Base-by-base conservation (phyloP, 2,888 invertebrate genomes). In the Adela reaumurella region DNA sequence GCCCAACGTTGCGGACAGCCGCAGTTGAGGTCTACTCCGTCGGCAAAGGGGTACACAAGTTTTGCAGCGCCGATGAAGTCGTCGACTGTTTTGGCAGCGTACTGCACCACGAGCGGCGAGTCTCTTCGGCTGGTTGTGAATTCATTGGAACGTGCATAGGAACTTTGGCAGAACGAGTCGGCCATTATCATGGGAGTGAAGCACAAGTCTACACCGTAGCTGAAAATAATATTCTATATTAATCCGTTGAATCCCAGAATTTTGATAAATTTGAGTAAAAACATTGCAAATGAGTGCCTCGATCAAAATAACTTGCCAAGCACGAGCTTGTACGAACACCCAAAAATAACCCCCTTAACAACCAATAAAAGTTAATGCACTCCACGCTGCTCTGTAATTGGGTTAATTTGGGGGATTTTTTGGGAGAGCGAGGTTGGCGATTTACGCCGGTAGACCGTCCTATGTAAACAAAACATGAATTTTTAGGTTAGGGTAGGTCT, bases 1-100 rank as follows among this genome's bases (percentile, higher is more conserved):
- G 97, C 97, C 97, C 97, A 97, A 55, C 87, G 81, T 70, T 98
- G 98, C 1, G 98, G 98, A 59, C 98, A 98, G 0, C 98, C 98
- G 78, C 98, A 98, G 66, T 98, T 98, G 29, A 98, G 74, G 74
- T 98, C 98, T 2, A 97, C 89, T 5, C 98, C 98, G 78, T 92
- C 89, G 49, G 90, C 86, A 74, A 88, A 91, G 14, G 89, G 88
- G 55, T 88, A 86, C 29, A 96, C 84, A 54, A 97, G 74, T 72
- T 90, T 86, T 3, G 96, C 84, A 19, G 97, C 96, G 61, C 85
- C 84, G 2, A 90, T 85, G 70, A 97, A 93, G 65, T 96, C 94
- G 54, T 84, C 68, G 0, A 85, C 77, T 62, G 87, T 88, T 58
- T 91, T 93, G 0, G 97, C 91, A 41, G 97, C 98, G 84, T 98